phyloP scores from a whole-genome alignment of 2,888 invertebrate genomes.

The Lobophora halterata region DNA sequence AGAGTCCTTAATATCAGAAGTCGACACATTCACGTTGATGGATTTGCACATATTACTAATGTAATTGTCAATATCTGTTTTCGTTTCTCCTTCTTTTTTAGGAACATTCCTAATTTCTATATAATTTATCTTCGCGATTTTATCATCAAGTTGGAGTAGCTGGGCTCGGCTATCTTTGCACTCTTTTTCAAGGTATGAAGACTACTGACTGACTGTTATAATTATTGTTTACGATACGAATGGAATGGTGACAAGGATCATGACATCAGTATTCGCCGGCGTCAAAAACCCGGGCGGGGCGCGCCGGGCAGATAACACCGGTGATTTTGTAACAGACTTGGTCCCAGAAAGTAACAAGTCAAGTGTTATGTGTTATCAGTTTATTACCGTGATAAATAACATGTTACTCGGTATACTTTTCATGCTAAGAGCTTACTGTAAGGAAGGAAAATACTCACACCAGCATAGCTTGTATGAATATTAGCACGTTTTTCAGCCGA shows the following conservation, averaged over 20 bases:
- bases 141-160: not conserved
- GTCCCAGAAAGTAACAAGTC: too few relatives aligned
- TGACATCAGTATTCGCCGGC: too few relatives aligned
- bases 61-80: not conserved
- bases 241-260: too few relatives aligned
- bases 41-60: not conserved
- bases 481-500: constrained; percentile 58
- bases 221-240: too few relatives aligned
- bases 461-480: constrained; percentile 70
- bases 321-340: too few relatives aligned
- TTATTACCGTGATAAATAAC: too few relatives aligned
- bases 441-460: constrained; percentile 66
- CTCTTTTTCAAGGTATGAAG: not conserved
- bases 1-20: not conserved
- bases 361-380: too few relatives aligned
- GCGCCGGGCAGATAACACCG: too few relatives aligned
- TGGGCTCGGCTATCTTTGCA: not conserved
- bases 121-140: constrained; percentile 1
- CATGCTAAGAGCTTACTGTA: too few relatives aligned
- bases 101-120: constrained; percentile 1
- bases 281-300: too few relatives aligned
- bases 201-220: too few relatives aligned
- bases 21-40: not conserved
- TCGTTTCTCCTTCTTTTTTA: not conserved
- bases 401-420: too few relatives aligned